Base-by-base conservation (phyloP, 2,888 invertebrate genomes). In the Drepana falcataria region DNA sequence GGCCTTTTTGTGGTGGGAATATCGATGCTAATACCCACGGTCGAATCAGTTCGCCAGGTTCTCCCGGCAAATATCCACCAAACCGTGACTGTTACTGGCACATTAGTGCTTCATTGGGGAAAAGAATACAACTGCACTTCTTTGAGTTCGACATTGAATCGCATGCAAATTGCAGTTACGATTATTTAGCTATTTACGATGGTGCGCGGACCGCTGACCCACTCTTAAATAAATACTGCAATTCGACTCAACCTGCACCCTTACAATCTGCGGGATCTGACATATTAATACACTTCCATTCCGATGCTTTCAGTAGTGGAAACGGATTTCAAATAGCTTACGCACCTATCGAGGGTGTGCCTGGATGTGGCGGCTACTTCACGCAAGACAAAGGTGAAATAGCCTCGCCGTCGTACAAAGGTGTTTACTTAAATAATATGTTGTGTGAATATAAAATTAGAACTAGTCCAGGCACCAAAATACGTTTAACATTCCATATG, bases 291-390 rank as follows among this genome's bases (percentile, higher is more conserved):
- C 92, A 95, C 75, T 98, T 98, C 77, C 97, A 97, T 81, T 96
- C 97, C 0, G 97, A 98, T 74, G 81, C 76, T 4, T 86, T 87
- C 40, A 83, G 90, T 7, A 90, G 90, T 48, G 96, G 96, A 69
- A 85, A 91, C 35, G 98, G 98, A n/a, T 98, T 98, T 75, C 96
- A 97, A 82, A 93, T 98, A 59, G 93, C 95, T 35, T 98, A 94
- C 75, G 91, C 94, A 0, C 91, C 93, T 2, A 87, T 94, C 7
- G 94, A 94, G 92, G 95, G 95, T 2, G 77, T 94, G 53, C 96
- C 96, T 0, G 97, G 96, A 1, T 97, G 97, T 77, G 97, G 97
- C 2, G 97, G 97, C 0, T 82, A 93, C 41, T 94, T 92, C 61
- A 96, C 96, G 0, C 69, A 83, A 3, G 87, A 92, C 3, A 82